Evolutionary conservation across 2,797 vertebrate genomes (phyloP), one percentile per base, ranked within the genome.

Genomic region (Fratercula arctica): DNA sequence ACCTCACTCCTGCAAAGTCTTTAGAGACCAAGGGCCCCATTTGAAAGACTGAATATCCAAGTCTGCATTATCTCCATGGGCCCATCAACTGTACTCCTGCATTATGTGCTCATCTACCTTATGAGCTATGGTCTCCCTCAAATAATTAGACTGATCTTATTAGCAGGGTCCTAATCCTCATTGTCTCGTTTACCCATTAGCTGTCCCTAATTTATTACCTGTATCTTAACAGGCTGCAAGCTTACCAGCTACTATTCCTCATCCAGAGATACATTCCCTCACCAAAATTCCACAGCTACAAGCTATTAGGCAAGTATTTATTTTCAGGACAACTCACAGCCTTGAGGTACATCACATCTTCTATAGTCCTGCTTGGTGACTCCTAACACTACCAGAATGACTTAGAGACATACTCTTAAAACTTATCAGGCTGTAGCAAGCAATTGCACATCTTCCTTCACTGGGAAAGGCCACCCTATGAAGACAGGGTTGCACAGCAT

Each of bases 51-150:
- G 0, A 72, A 37, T 2, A 61, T 16, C 10, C n/a, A 11, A 48
- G 29, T 3, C 15, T 11, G 23, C 45, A 5, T 0, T 33, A 14
- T 33, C 51, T n/a, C 3, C 7, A 8, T 0, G 0, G 23, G 11
- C 10, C 41, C 29, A 19, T 3, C 84, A 60, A 57, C 66, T 46
- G 51, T 25, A 43, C 28, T 70, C 48, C 48, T 60, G 13, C 19
- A 35, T 4, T 17, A 23, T 23, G 67, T 5, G 4, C 45, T 81
- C n/a, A 23, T 1, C 66, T 28, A 11, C 39, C 35, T 81, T 33
- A 56, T 39, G 48, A 89, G 78, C 39, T 41, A 37, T 5, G 18
- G 23, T 7, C 37, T 85, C 84, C 50, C 74, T 25, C 77, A 85
- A 87, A 76, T 60, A 59, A 15, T 35, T 51, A 48, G 29, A 18